Evolutionary conservation across 2,113 vertebrate species (phyloP), one percentile per base, ranked within the genome.

Genomic region (Crotophaga sulcirostris): DNA sequence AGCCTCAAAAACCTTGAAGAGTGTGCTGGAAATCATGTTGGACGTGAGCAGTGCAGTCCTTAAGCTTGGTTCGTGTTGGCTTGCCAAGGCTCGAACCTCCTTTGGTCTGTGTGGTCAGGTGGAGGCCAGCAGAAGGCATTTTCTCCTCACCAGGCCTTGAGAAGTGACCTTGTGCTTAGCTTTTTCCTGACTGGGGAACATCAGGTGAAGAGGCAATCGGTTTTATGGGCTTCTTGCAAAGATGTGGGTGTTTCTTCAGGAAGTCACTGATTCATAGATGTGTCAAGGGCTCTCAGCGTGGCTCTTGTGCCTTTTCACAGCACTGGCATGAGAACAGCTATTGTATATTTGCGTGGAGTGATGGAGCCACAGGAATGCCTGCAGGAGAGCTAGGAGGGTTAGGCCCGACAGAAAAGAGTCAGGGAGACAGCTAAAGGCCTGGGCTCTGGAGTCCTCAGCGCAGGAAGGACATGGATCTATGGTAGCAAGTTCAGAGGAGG

Each of bases 81-180:
- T 2, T 25, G 44, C 29, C 42, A 31, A 2, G 54, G 47, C 49
- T 47, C 0, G 1, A 40, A 33, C 1, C 0, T 47, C 29, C 58
- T 70, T 80, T 80, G 51, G 11, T 60, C 45, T 44, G 20, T 49
- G 51, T 31, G 20, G 20, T 59, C 52, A 75, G 38, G 51, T 72
- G 77, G 54, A 66, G 23, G 28, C 25, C 18, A 33, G 17, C 47
- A 45, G 47, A 45, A 69, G 25, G 52, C 47, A 13, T 40, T 18
- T 14, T 84, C 17, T 73, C n/a, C 8, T 62, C 69, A 34, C 24
- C n/a, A 58, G 29, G 54, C 33, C 33, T 28, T 8, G 49, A 68
- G 77, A 45, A 87, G 34, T 51, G 58, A 44, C 38, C 56, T 74
- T 7, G 0, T 6, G 19, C 38, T 49, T 19, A 10, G 44, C 15